Percentiles rank a stretch among this genome's conserved stretches.
Evolutionary conservation across 1,140 invertebrate genomes (phyloP).

Genomic region (Planococcus citri): DNA sequence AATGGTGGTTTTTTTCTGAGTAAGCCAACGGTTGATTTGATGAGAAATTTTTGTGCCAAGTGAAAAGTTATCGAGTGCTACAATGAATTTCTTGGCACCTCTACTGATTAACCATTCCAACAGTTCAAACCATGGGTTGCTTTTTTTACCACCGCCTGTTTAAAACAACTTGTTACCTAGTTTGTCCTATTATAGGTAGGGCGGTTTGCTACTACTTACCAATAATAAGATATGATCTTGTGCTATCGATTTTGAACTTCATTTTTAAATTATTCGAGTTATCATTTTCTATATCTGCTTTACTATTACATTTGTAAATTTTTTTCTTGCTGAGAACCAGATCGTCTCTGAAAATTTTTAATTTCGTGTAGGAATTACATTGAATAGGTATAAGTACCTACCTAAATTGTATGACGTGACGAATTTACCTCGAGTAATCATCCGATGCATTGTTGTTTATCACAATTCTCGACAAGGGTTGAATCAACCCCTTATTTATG

Average conservation of each 20-base stretch:
- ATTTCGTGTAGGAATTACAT: too few species aligned
- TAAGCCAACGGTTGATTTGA: not conserved
- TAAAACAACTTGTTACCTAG: too few species aligned
- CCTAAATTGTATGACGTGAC: too few species aligned
- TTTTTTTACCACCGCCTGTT: conserved; percentile 18
- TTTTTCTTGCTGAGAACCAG: not conserved
- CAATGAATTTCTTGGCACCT: conserved; percentile 25
- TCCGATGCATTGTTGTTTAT: not conserved
- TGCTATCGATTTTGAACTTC: not conserved
- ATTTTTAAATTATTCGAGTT: too few species aligned
- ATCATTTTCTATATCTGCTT: not conserved
- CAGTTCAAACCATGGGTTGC: conserved; percentile 26
- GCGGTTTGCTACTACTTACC: not conserved
- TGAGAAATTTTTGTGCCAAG: conserved; percentile 15
- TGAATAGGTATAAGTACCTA: too few species aligned
- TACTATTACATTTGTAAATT: not conserved
- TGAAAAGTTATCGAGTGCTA: conserved; percentile 24
- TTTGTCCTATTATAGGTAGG: too few species aligned
- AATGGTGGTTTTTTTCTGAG: not conserved
- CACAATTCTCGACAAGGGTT: not conserved
- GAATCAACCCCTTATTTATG: not conserved
- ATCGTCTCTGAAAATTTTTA: not conserved
- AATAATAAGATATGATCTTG: not conserved
- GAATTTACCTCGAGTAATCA: too few species aligned
- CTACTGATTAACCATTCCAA: conserved; percentile 26